These are phyloP conservation scores for Rhopalosiphum maidis DNA, from an alignment of 1,140 invertebrate species.

Conservation along the genomic window DNA sequence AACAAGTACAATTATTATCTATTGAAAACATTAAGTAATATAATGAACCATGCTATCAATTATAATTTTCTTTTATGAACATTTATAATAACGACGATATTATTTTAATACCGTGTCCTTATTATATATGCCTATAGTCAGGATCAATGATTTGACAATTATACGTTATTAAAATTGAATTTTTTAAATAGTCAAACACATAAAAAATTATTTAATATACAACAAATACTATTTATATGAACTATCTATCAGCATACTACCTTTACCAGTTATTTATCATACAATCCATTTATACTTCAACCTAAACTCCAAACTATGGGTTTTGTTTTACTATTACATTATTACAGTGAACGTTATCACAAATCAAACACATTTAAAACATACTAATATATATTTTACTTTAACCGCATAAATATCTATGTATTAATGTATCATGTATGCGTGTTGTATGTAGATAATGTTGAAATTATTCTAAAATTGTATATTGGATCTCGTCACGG, in stretches of 20 bases:
- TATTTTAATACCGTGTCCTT: not conserved
- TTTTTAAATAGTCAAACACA: not conserved
- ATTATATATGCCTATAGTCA: not conserved
- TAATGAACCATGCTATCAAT: too few relatives aligned
- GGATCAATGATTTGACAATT: not conserved
- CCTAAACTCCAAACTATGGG: not conserved
- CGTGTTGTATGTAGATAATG: too few relatives aligned
- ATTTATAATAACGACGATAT: not conserved
- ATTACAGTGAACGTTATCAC: too few relatives aligned
- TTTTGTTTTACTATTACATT: not conserved
- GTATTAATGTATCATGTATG: too few relatives aligned
- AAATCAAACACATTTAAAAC: too few relatives aligned
- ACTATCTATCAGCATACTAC: not conserved
- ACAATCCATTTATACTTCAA: not conserved
- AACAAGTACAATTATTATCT: not conserved
- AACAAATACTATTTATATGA: not conserved
- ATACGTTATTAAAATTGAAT: not conserved
- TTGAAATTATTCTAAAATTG: too few relatives aligned
- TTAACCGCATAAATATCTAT: too few relatives aligned
- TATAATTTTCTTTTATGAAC: too few relatives aligned
- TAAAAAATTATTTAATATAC: not conserved
- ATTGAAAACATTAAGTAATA: not conserved
- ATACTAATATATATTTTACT: too few relatives aligned
- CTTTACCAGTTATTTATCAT: not conserved
- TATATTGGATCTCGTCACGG: too few relatives aligned